Percentiles rank a stretch among this genome's conserved stretches.
These are phyloP conservation scores for Hippocampus guttulatus DNA, from an alignment of 2,113 vertebrate species.

Conservation along the genomic window DNA sequence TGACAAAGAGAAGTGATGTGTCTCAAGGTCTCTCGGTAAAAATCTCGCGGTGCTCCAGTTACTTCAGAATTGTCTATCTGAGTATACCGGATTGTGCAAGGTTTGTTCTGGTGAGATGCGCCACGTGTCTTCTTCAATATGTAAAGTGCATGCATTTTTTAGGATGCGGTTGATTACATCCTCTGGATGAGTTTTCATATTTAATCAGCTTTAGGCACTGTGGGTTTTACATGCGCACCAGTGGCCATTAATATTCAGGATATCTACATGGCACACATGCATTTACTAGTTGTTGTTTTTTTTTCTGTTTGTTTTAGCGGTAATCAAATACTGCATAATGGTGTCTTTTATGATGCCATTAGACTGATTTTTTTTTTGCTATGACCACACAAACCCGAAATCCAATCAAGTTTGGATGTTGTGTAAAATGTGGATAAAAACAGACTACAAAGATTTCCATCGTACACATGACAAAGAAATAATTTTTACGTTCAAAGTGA, in stretches of 20 bases:
- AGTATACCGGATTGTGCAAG: slow-evolving; percentile 10
- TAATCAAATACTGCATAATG: background rate
- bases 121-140: slow-evolving; percentile 24
- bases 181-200: slow-evolving; percentile 48
- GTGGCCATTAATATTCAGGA: slow-evolving; percentile 34
- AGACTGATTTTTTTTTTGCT: too few relatives aligned
- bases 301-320: background rate
- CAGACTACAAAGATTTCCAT: too few relatives aligned
- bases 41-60: slow-evolving; percentile 33
- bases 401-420: too few relatives aligned
- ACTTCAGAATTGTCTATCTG: slow-evolving; percentile 37
- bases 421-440: too few relatives aligned
- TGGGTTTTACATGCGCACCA: slow-evolving; percentile 33
- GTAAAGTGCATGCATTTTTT: slow-evolving; percentile 50
- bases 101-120: slow-evolving; percentile 20
- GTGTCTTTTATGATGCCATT: too few relatives aligned
- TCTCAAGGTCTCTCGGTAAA: slow-evolving; percentile 10
- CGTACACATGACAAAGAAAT: too few relatives aligned
- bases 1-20: slow-evolving; percentile 32
- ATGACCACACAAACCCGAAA: background rate
- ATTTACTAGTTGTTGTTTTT: slow-evolving; percentile 13
- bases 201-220: slow-evolving; percentile 48
- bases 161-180: slow-evolving; percentile 51
- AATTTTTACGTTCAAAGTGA: too few relatives aligned
- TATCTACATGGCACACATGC: slow-evolving; percentile 10